Conservation (phyloP, 2,797 vertebrate species). For the Chaetophractus vellerosus region DNA sequence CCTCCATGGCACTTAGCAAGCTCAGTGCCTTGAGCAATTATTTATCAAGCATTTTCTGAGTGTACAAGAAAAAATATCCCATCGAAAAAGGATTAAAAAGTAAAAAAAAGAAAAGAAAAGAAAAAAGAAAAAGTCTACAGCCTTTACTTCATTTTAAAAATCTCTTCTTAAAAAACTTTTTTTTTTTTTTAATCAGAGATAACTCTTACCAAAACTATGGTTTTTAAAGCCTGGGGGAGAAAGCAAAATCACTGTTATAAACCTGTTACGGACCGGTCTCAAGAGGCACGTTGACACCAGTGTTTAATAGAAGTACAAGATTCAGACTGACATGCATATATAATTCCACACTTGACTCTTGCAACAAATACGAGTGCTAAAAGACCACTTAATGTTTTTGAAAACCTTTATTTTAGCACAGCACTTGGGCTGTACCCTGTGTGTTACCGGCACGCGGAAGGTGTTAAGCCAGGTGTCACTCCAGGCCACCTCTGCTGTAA, state of each 20-base stretch:
- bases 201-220: constrained; percentile 2
- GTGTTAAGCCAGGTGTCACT: constrained; percentile 64
- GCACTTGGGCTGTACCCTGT: neutral
- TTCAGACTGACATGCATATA: constrained; percentile 61
- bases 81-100: neutral
- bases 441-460: accelerated
- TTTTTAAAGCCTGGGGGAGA: constrained; percentile 59
- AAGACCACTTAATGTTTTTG: constrained; percentile 39
- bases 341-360: neutral
- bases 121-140: neutral
- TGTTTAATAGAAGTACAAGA: constrained; percentile 75
- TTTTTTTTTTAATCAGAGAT: neutral
- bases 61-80: neutral
- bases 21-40: neutral
- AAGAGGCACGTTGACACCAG: constrained; percentile 65
- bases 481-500: constrained; percentile 22
- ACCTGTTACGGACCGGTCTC: constrained; percentile 57
- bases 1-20: neutral
- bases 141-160: constrained; percentile 48
- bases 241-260: constrained; percentile 41
- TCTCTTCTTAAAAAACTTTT: neutral
- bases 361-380: neutral
- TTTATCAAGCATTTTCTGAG: neutral
- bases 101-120: no score
- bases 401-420: constrained; percentile 1